These are phyloP conservation scores for Tauraco hartlaubi DNA, from an alignment of 2,797 vertebrate genomes.

Conservation along the genomic window DNA sequence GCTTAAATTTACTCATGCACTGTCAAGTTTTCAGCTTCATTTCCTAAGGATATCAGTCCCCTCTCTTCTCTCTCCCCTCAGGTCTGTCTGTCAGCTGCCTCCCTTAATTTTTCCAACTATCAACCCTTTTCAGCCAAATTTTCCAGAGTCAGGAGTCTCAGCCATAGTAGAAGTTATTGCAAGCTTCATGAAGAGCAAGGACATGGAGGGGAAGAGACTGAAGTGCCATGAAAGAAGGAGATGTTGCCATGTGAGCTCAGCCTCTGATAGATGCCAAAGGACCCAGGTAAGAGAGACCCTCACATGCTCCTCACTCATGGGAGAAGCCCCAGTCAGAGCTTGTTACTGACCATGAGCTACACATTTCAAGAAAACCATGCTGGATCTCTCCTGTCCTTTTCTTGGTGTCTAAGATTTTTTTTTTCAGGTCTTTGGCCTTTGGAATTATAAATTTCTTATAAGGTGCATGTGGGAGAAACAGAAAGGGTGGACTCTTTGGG, in stretches of 20 bases:
- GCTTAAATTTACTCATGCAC: not conserved
- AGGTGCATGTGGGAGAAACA: not conserved
- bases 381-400: not conserved
- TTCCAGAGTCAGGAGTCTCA: not conserved
- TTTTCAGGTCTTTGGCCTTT: not conserved
- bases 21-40: not conserved
- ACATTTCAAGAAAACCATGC: not conserved
- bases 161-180: not conserved
- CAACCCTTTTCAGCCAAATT: not conserved
- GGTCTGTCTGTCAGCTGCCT: not conserved
- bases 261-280: not conserved
- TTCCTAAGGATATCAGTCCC: not conserved
- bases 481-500: not conserved
- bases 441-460: not conserved
- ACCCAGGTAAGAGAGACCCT: not conserved
- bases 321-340: not conserved
- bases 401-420: not conserved
- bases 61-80: not conserved
- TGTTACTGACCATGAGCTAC: not conserved
- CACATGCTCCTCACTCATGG: accelerated
- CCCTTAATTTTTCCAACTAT: not conserved
- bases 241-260: not conserved
- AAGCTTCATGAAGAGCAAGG: not conserved
- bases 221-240: not conserved
- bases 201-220: not conserved